A percentile compares a stretch with the other conserved stretches of the same genome.
These are phyloP conservation scores for Emmelina monodactyla DNA, from an alignment of 2,888 invertebrate species.

Conservation along the genomic window DNA sequence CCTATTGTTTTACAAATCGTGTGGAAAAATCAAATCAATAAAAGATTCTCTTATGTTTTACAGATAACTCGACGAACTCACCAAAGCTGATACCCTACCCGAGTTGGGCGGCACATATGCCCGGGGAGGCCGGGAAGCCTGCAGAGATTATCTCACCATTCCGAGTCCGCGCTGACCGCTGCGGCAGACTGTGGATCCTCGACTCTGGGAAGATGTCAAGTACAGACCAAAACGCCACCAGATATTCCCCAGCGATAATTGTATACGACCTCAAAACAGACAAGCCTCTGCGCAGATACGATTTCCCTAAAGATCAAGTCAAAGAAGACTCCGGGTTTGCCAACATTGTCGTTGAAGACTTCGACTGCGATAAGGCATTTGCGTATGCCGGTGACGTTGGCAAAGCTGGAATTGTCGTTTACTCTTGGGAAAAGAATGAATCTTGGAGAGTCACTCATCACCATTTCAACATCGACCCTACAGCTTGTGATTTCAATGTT, in stretches of 20 bases:
- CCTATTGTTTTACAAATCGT: too few species aligned
- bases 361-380: constrained; percentile 74
- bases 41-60: constrained; percentile 31
- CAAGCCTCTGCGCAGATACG: constrained; percentile 70
- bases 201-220: constrained; percentile 76
- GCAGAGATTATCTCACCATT: constrained; percentile 79
- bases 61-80: constrained; percentile 71
- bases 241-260: constrained; percentile 69
- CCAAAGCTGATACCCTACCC: constrained; percentile 81
- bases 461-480: constrained; percentile 74
- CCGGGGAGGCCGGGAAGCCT: constrained; percentile 45
- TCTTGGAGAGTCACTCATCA: constrained; percentile 80
- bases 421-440: constrained; percentile 74
- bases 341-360: constrained; percentile 80
- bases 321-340: constrained; percentile 75
- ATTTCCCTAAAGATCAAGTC: constrained; percentile 69
- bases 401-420: constrained; percentile 75
- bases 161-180: constrained; percentile 75
- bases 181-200: constrained; percentile 80
- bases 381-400: constrained; percentile 78
- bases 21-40: too few species aligned
- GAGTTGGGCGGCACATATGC: constrained; percentile 79
- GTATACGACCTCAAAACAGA: constrained; percentile 78
- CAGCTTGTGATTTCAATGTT: constrained; percentile 76
- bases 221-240: constrained; percentile 50